Evolutionary conservation across 2,888 invertebrate genomes (phyloP).

Genomic region (Galeruca laticollis): DNA sequence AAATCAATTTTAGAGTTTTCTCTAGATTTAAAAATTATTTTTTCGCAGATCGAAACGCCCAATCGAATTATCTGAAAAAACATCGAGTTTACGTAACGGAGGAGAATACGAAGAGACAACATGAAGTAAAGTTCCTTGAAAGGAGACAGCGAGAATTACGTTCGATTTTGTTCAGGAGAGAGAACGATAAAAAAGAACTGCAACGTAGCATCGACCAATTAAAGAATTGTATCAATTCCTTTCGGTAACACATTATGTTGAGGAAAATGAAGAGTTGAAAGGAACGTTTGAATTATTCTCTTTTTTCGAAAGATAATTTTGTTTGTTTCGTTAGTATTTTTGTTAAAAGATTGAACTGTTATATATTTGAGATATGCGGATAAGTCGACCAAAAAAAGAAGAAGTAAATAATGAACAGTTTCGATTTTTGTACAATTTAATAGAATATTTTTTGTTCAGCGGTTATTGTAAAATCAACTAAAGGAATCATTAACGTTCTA

Average conservation of each 20-base stretch:
- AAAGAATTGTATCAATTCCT: conserved; percentile 61
- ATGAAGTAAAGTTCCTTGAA: conserved; percentile 64
- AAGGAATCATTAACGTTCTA: too few species aligned
- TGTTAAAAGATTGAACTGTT: conserved; percentile 20
- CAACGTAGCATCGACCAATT: conserved; percentile 62
- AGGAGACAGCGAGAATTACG: conserved; percentile 60
- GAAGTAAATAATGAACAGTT: neutral
- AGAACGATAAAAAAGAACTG: conserved; percentile 60
- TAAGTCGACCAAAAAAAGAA: neutral
- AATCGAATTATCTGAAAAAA: conserved; percentile 67
- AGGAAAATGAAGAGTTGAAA: conserved; percentile 40
- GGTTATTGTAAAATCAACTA: too few species aligned
- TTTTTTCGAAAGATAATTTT: conserved; percentile 41
- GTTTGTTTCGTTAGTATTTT: conserved; percentile 34
- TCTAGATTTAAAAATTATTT: too few species aligned
- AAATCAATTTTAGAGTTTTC: too few species aligned
- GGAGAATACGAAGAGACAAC: conserved; percentile 68
- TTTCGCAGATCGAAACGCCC: conserved; percentile 67
- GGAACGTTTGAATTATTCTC: conserved; percentile 17
- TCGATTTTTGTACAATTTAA: neutral
- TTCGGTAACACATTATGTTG: conserved; percentile 62
- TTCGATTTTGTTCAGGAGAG: conserved; percentile 58
- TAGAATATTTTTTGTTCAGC: too few species aligned
- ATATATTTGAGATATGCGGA: conserved; percentile 2
- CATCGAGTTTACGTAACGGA: conserved; percentile 69